Conservation (phyloP, 2,888 invertebrate species). For the Parnassius apollo region DNA sequence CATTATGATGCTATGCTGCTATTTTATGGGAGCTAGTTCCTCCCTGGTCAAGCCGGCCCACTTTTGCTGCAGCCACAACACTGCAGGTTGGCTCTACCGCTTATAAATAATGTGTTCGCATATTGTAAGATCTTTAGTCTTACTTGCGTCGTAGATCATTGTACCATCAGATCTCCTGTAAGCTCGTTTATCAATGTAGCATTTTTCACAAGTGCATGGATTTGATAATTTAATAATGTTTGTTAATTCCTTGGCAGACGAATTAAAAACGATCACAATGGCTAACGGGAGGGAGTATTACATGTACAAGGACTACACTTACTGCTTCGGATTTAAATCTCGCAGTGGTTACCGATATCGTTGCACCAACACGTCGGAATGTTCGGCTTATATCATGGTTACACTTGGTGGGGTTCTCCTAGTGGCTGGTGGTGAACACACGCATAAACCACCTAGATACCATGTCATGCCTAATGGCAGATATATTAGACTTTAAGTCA, state of each 20-base stretch:
- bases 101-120: too few species aligned
- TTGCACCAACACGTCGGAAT: conserved; percentile 33
- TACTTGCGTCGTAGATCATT: too few species aligned
- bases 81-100: too few species aligned
- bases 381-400: conserved; percentile 34
- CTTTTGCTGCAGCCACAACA: too few species aligned
- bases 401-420: conserved; percentile 27
- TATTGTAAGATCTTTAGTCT: too few species aligned
- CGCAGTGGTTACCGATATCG: conserved; percentile 31
- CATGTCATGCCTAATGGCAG: conserved; percentile 28
- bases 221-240: not conserved
- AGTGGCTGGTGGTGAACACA: conserved; percentile 29
- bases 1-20: too few species aligned
- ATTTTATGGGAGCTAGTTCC: too few species aligned
- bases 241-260: conserved; percentile 8
- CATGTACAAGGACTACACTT: conserved; percentile 34
- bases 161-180: too few species aligned
- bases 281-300: conserved; percentile 33
- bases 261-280: conserved; percentile 22
- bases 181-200: too few species aligned
- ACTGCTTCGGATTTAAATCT: conserved; percentile 28
- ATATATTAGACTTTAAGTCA: conserved; percentile 32
- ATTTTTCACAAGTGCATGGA: too few species aligned
- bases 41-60: too few species aligned
- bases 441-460: conserved; percentile 31